phyloP scores from a whole-genome alignment of 2,888 invertebrate genomes.

The Latheticus oryzae region DNA sequence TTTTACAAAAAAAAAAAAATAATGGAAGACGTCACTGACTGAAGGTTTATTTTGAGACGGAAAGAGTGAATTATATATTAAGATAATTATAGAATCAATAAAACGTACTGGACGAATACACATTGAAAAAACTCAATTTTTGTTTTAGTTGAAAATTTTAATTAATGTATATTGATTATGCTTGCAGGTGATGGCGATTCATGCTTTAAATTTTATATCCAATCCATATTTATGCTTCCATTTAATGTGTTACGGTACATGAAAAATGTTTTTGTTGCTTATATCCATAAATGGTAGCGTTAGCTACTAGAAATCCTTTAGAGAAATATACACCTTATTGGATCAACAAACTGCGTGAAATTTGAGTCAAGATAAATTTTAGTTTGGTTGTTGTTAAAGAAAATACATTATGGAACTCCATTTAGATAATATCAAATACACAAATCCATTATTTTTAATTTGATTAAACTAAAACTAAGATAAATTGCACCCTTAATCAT shows the following conservation, averaged over 20 bases:
- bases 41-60: neutral
- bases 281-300: constrained; percentile 7
- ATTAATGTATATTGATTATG: too few relatives aligned
- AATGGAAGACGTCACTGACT: constrained; percentile 10
- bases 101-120: too few relatives aligned
- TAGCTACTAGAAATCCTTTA: constrained; percentile 6
- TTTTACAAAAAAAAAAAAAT: neutral
- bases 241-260: constrained; percentile 11
- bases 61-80: constrained; percentile 21
- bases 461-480: too few relatives aligned
- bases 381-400: neutral
- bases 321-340: constrained; percentile 12
- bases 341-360: constrained; percentile 13
- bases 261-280: constrained; percentile 15
- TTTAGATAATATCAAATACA: too few relatives aligned
- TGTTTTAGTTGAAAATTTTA: too few relatives aligned
- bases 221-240: constrained; percentile 1
- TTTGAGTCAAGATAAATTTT: constrained; percentile 13
- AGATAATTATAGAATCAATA: constrained; percentile 21
- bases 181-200: neutral
- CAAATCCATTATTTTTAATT: too few relatives aligned
- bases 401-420: too few relatives aligned
- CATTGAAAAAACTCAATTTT: too few relatives aligned
- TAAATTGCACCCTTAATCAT: too few relatives aligned
- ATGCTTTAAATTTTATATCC: constrained; percentile 4